A percentile compares a stretch with the other conserved stretches of the same genome.
Conservation (phyloP, 2,113 vertebrate species). For the Cnemophilus loriae region DNA sequence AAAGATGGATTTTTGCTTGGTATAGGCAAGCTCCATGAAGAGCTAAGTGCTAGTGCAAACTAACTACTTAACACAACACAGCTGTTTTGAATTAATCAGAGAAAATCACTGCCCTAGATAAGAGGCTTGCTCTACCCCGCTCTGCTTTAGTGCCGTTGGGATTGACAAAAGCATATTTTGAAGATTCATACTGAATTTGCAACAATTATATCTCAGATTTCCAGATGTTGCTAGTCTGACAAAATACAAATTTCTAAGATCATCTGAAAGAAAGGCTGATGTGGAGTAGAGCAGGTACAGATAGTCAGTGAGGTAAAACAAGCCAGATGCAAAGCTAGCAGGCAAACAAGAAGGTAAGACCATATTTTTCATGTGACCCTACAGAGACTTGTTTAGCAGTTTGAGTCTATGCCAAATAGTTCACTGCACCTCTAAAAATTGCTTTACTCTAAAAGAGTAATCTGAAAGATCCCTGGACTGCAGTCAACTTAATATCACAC, state of each 20-base stretch:
- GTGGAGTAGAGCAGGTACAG: neutral
- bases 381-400: neutral
- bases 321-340: neutral
- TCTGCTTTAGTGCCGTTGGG: neutral
- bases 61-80: neutral
- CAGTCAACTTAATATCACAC: conserved; percentile 48
- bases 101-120: neutral
- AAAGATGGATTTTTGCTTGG: neutral
- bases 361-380: neutral
- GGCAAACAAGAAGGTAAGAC: neutral
- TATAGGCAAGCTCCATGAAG: neutral
- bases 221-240: neutral
- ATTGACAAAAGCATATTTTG: neutral
- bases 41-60: neutral
- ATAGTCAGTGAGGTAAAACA: neutral
- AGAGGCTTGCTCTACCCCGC: neutral
- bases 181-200: neutral
- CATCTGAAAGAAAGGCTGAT: neutral
- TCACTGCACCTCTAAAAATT: conserved; percentile 15
- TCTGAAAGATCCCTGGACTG: conserved; percentile 52
- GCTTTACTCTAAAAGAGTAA: conserved; percentile 2
- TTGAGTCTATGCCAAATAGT: conserved; percentile 10
- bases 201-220: neutral
- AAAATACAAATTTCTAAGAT: neutral
- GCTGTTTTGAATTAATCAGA: neutral